Evolutionary conservation across 2,888 invertebrate genomes (phyloP), one percentile per base, ranked within the genome.

Genomic region (Melikaiella ostensackeni): DNA sequence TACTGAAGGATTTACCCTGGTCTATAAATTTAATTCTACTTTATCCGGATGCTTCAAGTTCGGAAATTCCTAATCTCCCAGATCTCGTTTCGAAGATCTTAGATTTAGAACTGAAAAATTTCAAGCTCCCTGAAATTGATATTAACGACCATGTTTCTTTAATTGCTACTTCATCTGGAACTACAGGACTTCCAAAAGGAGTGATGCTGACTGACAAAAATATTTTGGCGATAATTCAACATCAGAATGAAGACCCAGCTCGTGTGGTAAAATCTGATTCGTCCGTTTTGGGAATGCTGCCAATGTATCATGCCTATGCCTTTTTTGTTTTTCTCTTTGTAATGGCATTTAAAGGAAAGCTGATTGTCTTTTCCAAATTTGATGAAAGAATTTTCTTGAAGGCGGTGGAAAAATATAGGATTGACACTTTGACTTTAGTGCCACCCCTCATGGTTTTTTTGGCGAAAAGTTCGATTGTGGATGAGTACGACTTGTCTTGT

Each of bases 381-480:
- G 95, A 96, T 63, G 95, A 96, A 50, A 93, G 95, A 84, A 90
- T 93, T 19, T 97, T 96, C 87, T 92, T 97, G 57, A 93, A 94
- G 82, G 93, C 95, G 1, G 94, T 97, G 84, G 94, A 96, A 85
- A 94, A 95, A 83, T 93, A 95, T 88, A 95, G 94, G 92, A 85
- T 88, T 70, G 66, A 87, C 74, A 75, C 80, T 55, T 80, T 87
- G 76, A 94, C 94, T n/a, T 92, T 97, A 82, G 98, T 98, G 8
- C 98, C 98, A 1, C 97, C 98, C 1, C 93, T 98, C 38, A 94
- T 97, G 89, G 94, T 97, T 62, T 96, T 97, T 89, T 91, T 98
- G 80, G 95, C 96, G 0, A 97, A 97, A 91, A 95, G 96, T 89
- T 97, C 97, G 0, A 91, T 96, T 74, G 95, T 96, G 4, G 92